phyloP scores from a whole-genome alignment of 2,888 invertebrate species.

The Rhyacophila evoluta region DNA sequence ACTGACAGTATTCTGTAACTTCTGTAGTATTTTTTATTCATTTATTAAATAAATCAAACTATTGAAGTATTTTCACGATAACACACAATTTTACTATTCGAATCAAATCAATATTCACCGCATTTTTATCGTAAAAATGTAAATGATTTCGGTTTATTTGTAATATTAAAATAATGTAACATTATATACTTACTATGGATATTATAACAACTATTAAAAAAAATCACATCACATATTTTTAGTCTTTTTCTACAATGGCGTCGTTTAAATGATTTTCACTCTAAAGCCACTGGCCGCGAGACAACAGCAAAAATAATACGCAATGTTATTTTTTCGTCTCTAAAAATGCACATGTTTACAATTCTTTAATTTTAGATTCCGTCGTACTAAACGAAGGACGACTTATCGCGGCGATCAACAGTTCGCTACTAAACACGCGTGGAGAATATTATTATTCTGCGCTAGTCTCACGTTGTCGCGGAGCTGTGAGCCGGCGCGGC shows the following conservation, averaged over 20 bases:
- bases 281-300: not conserved
- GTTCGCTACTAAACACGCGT: conserved; percentile 34
- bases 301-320: not conserved
- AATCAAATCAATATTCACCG: no score
- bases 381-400: conserved; percentile 5
- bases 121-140: not conserved
- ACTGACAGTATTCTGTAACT: no score
- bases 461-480: not conserved
- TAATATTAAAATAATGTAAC: no score
- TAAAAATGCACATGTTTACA: conserved; percentile 35
- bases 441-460: not conserved
- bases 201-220: no score
- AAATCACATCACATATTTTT: no score
- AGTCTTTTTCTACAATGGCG: no score
- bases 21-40: no score
- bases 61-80: no score
- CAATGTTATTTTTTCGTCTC: not conserved
- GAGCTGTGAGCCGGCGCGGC: not conserved
- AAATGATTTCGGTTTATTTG: no score
- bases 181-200: no score
- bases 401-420: conserved; percentile 40
- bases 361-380: conserved; percentile 8
- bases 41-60: no score
- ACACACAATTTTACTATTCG: no score
- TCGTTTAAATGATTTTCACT: conserved; percentile 8